Base-by-base conservation (phyloP, 2,797 vertebrate species). In the Takifugu ocellatus region DNA sequence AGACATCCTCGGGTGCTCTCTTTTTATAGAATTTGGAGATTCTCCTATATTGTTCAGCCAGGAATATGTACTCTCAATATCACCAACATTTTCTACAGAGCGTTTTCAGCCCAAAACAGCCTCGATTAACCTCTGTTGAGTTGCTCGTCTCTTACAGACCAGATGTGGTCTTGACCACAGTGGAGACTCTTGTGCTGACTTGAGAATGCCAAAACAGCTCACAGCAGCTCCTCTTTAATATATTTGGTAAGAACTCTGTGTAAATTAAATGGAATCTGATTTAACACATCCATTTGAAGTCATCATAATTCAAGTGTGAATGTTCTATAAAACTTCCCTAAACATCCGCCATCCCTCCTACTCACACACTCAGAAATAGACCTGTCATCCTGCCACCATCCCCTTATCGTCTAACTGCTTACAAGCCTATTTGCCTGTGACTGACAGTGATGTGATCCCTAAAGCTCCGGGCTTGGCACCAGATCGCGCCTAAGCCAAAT, bases 361-460 rank as follows among this genome's bases (percentile, higher is more conserved):
- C 78, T 74, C 68, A 59, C 64, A 61, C 63, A 83, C 81, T 81
- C 83, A 87, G 72, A 81, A 86, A 85, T 87, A 89, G 74, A 84
- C 78, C 77, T 82, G 81, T 84, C 77, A 75, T 78, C 59, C 71
- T 74, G 76, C 82, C 76, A 78, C 77, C 75, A 66, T 78, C 61
- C 68, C 74, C 83, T 84, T 84, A 85, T 85, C 82, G 67, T 83
- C 79, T 75, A 80, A 77, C 77, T 79, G 82, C 87, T 89, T 88
- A 88, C 86, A 84, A 87, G 87, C 86, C 83, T 84, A 79, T 89
- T 89, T 89, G 74, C 84, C 87, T 87, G 83, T 85, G 82, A 89
- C 86, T 89, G 86, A 89, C 80, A 70, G 79, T 86, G 84, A 87
- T 85, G 79, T 81, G 84, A 82, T 89, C 87, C 90, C 87, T 74